phyloP scores from a whole-genome alignment of 2,113 vertebrate genomes.

The Ceuthmochares aereus region DNA sequence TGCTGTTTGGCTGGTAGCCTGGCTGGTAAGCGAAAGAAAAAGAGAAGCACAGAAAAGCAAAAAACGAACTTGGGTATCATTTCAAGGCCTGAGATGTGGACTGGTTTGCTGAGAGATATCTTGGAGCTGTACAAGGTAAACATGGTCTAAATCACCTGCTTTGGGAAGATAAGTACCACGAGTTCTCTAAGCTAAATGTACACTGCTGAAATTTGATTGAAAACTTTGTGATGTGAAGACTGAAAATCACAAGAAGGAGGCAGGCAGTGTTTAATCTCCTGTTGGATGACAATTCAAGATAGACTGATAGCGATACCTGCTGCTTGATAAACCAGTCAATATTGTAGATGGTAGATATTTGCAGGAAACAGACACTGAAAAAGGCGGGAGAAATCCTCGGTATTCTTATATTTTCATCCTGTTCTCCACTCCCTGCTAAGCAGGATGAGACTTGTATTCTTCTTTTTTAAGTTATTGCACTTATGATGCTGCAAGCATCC shows the following conservation, averaged over 20 bases:
- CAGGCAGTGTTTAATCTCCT: slow-evolving; percentile 74
- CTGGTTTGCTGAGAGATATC: slow-evolving; percentile 56
- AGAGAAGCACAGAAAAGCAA: not conserved
- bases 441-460: not conserved
- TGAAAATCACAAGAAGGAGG: slow-evolving; percentile 72
- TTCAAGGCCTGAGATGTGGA: slow-evolving; percentile 34
- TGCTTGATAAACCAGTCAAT: slow-evolving; percentile 75
- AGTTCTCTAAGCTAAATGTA: slow-evolving; percentile 71
- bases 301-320: slow-evolving; percentile 72
- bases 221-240: slow-evolving; percentile 74
- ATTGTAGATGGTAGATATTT: slow-evolving; percentile 67
- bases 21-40: not conserved
- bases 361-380: slow-evolving; percentile 7
- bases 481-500: not conserved
- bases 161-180: slow-evolving; percentile 65
- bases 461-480: not conserved
- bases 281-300: slow-evolving; percentile 76
- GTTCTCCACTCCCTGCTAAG: not conserved
- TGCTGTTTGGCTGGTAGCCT: not conserved
- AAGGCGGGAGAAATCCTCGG: not conserved
- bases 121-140: slow-evolving; percentile 54
- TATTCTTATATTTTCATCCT: not conserved
- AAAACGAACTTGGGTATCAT: slow-evolving; percentile 9
- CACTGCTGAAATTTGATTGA: slow-evolving; percentile 74
- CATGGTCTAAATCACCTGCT: slow-evolving; percentile 72